Evolutionary conservation across 1,140 invertebrate species (phyloP).

Genomic region (Idris sp.): DNA sequence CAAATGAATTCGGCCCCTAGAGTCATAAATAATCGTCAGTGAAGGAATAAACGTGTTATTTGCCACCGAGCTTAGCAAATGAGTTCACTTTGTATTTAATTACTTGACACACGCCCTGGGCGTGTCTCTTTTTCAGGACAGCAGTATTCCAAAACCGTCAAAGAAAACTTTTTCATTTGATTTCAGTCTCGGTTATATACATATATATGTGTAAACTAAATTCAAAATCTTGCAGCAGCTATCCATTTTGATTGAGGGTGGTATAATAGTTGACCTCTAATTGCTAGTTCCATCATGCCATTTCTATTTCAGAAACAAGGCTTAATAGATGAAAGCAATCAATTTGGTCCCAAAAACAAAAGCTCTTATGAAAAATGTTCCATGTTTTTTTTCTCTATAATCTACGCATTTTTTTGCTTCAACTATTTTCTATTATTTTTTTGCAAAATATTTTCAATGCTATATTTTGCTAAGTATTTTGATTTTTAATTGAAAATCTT

Average conservation of each 20-base stretch:
- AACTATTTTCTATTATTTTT: not conserved
- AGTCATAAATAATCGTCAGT: slow-evolving; percentile 74
- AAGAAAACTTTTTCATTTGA: slow-evolving; percentile 53
- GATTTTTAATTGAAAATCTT: too few species aligned
- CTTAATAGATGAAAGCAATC: slow-evolving; percentile 74
- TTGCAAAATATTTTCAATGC: too few species aligned
- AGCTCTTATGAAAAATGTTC: slow-evolving; percentile 59
- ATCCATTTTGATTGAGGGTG: slow-evolving; percentile 47
- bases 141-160: slow-evolving; percentile 50
- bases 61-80: slow-evolving; percentile 77
- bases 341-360: slow-evolving; percentile 67
- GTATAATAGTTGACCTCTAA: slow-evolving; percentile 60
- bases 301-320: slow-evolving; percentile 67
- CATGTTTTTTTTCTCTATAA: slow-evolving; percentile 4
- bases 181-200: slow-evolving; percentile 21
- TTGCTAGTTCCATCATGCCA: slow-evolving; percentile 67
- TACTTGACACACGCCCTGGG: slow-evolving; percentile 76
- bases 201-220: slow-evolving; percentile 27
- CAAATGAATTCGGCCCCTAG: slow-evolving; percentile 39
- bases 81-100: slow-evolving; percentile 78
- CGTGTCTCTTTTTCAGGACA: slow-evolving; percentile 64
- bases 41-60: slow-evolving; percentile 75
- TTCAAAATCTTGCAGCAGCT: slow-evolving; percentile 32
- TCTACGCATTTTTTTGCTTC: slow-evolving; percentile 4
- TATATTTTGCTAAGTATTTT: too few species aligned